Conservation (phyloP, 1,140 invertebrate species). For the Drosophila sturtevanti region DNA sequence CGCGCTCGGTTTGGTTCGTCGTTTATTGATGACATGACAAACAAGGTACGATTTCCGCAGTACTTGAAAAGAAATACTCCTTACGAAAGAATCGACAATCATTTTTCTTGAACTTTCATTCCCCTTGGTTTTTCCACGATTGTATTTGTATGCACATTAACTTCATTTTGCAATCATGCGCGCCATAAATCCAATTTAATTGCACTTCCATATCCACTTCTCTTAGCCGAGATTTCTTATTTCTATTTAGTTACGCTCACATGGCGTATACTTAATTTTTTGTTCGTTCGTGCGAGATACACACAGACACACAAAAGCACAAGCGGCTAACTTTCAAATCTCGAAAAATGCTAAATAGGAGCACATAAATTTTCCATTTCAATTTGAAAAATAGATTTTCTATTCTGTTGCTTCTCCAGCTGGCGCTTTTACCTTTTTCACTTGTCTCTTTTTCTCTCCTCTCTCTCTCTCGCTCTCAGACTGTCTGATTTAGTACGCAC, state of each 20-base stretch:
- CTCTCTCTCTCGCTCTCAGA: not conserved
- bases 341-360: slow-evolving; percentile 67
- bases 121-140: slow-evolving; percentile 34
- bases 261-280: slow-evolving; percentile 75
- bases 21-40: slow-evolving; percentile 81
- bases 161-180: slow-evolving; percentile 77
- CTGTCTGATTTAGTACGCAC: slow-evolving; percentile 60
- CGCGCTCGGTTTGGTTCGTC: slow-evolving; percentile 29
- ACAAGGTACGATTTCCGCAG: slow-evolving; percentile 73
- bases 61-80: slow-evolving; percentile 6
- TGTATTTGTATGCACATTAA: slow-evolving; percentile 77
- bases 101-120: slow-evolving; percentile 61
- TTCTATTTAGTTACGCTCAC: slow-evolving; percentile 46
- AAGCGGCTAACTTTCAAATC: slow-evolving; percentile 43
- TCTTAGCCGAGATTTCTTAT: not conserved
- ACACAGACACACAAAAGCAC: not conserved
- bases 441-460: no score
- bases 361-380: slow-evolving; percentile 67
- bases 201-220: slow-evolving; percentile 37
- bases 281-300: slow-evolving; percentile 59
- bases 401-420: slow-evolving; percentile 53
- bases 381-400: slow-evolving; percentile 69
- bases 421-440: slow-evolving; percentile 1
- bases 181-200: slow-evolving; percentile 80
- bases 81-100: slow-evolving; percentile 36